Percentiles rank a stretch among this genome's conserved stretches.
These are phyloP conservation scores for Andrena fulva DNA, from an alignment of 2,888 invertebrate species.

Conservation along the genomic window DNA sequence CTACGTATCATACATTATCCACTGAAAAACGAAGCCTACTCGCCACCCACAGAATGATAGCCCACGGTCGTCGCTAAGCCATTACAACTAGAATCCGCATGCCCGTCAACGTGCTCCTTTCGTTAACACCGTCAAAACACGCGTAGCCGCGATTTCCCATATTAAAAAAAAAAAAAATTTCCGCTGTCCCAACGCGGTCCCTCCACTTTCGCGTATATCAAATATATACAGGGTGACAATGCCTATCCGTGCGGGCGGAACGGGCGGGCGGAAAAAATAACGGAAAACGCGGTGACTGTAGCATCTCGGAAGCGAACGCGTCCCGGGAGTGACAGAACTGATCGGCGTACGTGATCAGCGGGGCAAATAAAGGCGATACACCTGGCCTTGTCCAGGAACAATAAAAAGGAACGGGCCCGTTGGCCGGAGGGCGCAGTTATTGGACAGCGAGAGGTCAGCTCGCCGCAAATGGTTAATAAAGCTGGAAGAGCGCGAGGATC, in stretches of 20 bases:
- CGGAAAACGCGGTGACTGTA: constrained; percentile 9
- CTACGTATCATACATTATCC: neutral
- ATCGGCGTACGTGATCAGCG: constrained; percentile 64
- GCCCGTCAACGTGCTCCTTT: neutral
- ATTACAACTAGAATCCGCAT: neutral
- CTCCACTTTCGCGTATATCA: constrained; percentile 55
- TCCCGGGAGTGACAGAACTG: constrained; percentile 59
- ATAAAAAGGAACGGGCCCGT: constrained; percentile 73
- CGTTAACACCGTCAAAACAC: constrained; percentile 23
- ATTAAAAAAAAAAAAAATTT: constrained; percentile 37
- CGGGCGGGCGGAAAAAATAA: constrained; percentile 10
- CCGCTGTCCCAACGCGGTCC: constrained; percentile 35
- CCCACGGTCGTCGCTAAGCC: neutral
- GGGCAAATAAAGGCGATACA: constrained; percentile 67
- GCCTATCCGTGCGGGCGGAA: constrained; percentile 43
- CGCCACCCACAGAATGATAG: neutral
- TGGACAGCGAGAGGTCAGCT: constrained; percentile 72
- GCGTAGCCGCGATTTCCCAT: constrained; percentile 27
- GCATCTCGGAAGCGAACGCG: constrained; percentile 44
- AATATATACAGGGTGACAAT: constrained; percentile 59
- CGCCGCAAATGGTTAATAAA: constrained; percentile 78
- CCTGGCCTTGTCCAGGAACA: constrained; percentile 67
- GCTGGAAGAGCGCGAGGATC: constrained; percentile 69
- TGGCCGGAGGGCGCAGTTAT: constrained; percentile 67
- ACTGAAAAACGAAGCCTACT: neutral